These are phyloP conservation scores for Neogale vison DNA, from an alignment of 2,113 vertebrate species.

Conservation along the genomic window DNA sequence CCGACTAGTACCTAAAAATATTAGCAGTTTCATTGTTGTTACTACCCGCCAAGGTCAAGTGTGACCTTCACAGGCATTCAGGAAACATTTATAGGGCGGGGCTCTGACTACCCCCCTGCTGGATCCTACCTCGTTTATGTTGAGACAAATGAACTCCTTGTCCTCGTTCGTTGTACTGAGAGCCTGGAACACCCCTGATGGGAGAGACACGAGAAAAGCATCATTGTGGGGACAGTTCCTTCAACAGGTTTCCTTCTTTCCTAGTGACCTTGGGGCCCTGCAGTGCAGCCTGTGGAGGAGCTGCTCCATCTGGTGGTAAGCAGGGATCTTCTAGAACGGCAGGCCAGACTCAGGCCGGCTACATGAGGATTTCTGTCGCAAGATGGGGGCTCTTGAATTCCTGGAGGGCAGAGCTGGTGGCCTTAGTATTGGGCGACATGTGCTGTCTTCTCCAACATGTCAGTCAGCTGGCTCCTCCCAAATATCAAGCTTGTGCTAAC, in stretches of 20 bases:
- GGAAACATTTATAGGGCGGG: rapidly evolving
- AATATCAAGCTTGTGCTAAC: neutral
- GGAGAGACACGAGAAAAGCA: slow-evolving; percentile 53
- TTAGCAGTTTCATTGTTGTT: neutral
- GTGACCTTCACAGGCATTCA: rapidly evolving
- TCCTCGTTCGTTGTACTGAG: slow-evolving; percentile 75
- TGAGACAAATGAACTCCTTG: slow-evolving; percentile 83
- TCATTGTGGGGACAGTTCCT: neutral
- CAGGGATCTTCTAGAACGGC: neutral
- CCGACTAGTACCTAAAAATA: neutral
- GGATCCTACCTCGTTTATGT: slow-evolving; percentile 83
- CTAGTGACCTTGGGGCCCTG: no score
- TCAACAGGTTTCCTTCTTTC: neutral
- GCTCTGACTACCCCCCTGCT: neutral
- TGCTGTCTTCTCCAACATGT: no score
- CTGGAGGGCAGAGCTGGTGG: neutral
- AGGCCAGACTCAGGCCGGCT: neutral
- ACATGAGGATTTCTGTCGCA: rapidly evolving
- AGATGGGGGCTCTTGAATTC: neutral
- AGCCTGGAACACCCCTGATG: slow-evolving; percentile 84
- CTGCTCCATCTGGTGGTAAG: neutral
- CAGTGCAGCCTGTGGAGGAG: neutral
- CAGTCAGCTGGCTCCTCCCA: neutral
- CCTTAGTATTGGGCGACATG: neutral
- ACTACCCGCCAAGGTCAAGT: neutral